Evolutionary conservation across 2,888 invertebrate species (phyloP).

Genomic region (Leptothorax acervorum): DNA sequence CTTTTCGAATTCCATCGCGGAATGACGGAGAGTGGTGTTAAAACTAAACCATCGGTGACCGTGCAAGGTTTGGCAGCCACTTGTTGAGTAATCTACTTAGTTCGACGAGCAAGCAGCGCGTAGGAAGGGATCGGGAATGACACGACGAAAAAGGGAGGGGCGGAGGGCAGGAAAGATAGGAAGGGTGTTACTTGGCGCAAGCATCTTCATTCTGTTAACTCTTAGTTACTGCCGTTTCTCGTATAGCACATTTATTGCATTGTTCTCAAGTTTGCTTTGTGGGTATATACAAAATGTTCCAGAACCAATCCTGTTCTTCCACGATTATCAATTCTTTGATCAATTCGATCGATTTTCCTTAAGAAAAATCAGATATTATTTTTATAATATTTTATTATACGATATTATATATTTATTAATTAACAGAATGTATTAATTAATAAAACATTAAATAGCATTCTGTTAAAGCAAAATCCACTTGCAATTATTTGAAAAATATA

Average conservation of each 20-base stretch:
- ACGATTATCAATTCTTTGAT: slow-evolving; percentile 37
- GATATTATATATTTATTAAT: neutral
- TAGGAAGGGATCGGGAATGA: slow-evolving; percentile 50
- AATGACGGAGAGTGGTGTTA: slow-evolving; percentile 66
- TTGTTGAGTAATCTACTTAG: slow-evolving; percentile 85
- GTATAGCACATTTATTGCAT: slow-evolving; percentile 12
- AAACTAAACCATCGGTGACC: slow-evolving; percentile 78
- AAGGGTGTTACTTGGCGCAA: slow-evolving; percentile 30
- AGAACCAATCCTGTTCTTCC: slow-evolving; percentile 61
- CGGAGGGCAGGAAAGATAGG: slow-evolving; percentile 5
- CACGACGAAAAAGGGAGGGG: slow-evolving; percentile 52
- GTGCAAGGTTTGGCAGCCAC: slow-evolving; percentile 83
- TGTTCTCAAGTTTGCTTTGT: slow-evolving; percentile 6
- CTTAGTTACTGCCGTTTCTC: slow-evolving; percentile 19
- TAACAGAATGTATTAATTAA: neutral
- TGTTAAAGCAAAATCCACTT: neutral
- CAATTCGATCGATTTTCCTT: neutral
- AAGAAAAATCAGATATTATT: neutral
- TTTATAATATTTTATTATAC: neutral
- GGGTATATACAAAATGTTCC: slow-evolving; percentile 33
- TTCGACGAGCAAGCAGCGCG: slow-evolving; percentile 79
- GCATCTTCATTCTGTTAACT: slow-evolving; percentile 49
- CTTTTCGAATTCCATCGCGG: slow-evolving; percentile 64
- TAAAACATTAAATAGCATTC: neutral
- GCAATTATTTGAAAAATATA: neutral